Evolutionary conservation across 2,888 invertebrate species (phyloP), one percentile per base, ranked within the genome.

Genomic region (Drosophila neonasuta): DNA sequence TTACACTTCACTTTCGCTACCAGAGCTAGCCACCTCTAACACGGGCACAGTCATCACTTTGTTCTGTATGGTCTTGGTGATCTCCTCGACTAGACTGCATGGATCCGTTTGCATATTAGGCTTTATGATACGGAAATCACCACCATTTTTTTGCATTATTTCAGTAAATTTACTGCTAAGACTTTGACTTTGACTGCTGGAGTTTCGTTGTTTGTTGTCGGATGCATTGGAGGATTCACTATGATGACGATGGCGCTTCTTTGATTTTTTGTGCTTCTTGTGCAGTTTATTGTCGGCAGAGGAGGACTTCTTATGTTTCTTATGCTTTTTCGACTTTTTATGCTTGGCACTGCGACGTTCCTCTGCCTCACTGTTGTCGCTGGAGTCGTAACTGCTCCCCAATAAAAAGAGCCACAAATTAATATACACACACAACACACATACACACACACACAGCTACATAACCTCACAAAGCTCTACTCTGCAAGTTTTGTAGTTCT

Each of bases 11-110:
- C 93, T 93, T 50, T 94, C 94, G 29, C 94, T 94, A 71, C 93
- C 93, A 0, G 94, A 95, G n/a, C 94, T 94, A 71, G 94, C 93
- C 15, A 94, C 92, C 88, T 94, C 94, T 78, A 94, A 89, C 3
- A 92, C 90, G 11, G 91, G 88, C 61, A 36, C 36, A 5, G 36
- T 36, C 36, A 90, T 62, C 7, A 88, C 87, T 70, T 90, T 90
- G 36, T 88, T 88, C 55, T 91, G 87, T 88, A 90, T 82, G 71
- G 91, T 92, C 68, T 91, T 90, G 4, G 92, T 90, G 39, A 93
- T 91, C 86, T 91, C 91, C 55, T 92, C 91, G 15, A 92, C 92
- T 52, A 92, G 87, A 67, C 91, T 91, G 52, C 91, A 90, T 8
- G 92, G 90, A 84, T 92, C 92, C n/a, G 91, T 91, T 46, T 89